A percentile compares a stretch with the other conserved stretches of the same genome.
Evolutionary conservation across 2,797 vertebrate species (phyloP).

Genomic region (Kryptopterus vitreolus): DNA sequence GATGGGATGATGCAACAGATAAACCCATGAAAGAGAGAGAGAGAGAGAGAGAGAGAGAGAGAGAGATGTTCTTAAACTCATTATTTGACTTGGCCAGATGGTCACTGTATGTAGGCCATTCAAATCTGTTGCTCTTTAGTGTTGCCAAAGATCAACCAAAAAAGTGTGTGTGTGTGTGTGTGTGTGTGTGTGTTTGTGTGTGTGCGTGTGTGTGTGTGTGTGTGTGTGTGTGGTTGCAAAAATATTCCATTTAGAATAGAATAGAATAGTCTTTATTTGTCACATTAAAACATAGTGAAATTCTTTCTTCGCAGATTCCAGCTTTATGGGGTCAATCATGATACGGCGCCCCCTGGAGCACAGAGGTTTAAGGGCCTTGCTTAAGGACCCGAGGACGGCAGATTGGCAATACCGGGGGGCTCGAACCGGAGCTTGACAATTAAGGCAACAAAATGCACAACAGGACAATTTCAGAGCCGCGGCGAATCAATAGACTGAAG

Average conservation of each 20-base stretch:
- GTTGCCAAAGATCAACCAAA: slow-evolving; percentile 66
- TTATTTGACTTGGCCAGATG: slow-evolving; percentile 85
- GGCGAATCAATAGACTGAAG: background rate
- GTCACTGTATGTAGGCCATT: slow-evolving; percentile 71
- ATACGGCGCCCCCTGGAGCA: too few species aligned
- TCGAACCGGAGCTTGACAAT: too few species aligned
- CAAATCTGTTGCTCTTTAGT: slow-evolving; percentile 77
- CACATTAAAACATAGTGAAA: too few species aligned
- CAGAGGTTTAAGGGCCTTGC: too few species aligned
- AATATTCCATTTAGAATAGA: too few species aligned
- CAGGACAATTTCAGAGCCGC: background rate
- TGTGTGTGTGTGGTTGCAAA: too few species aligned
- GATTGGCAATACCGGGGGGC: too few species aligned
- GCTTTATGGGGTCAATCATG: too few species aligned
- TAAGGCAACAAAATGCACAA: background rate
- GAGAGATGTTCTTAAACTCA: slow-evolving; percentile 71
- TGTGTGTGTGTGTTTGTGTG: background rate
- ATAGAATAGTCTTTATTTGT: too few species aligned
- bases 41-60: background rate
- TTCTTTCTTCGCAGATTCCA: too few species aligned
- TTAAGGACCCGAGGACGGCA: too few species aligned
- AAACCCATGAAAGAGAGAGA: slow-evolving; percentile 69
- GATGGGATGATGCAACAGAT: slow-evolving; percentile 73
- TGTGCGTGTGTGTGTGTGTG: too few species aligned
- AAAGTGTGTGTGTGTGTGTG: background rate